Evolutionary conservation across 2,113 vertebrate genomes (phyloP), one percentile per base, ranked within the genome.

Genomic region (Coptodon rendalli): DNA sequence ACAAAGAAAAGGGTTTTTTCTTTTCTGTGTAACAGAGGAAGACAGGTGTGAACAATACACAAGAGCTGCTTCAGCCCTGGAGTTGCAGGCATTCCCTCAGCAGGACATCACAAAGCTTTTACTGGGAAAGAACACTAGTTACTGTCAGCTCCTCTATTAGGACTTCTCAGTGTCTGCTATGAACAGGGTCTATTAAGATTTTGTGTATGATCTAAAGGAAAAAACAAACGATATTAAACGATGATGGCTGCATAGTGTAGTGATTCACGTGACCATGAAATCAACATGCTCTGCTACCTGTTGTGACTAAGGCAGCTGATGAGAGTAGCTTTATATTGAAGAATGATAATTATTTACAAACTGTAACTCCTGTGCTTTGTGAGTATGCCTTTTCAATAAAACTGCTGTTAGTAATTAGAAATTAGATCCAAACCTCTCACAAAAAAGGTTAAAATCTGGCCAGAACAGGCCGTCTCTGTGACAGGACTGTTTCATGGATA

Each of bases 401-500:
- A 45, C 22, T 27, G 38, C 8, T 45, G 7, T 68, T 45, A 45
- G 68, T 10, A 71, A 9, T 71, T 63, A 19, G 3, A 34, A 63
- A 3, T 7, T 66, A 7, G 34, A 68, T 22, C 61, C 61, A 38
- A 68, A 66, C 61, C 6, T 22, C 61, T 66, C 10, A 66, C 19
- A 0, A 66, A 66, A 68, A 1, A 68, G 34, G 63, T 38, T 68
- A 1, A 68, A 22, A 68, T 68, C 4, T 38, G 34, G 4, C 0
- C 19, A 68, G 34, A 22, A 38, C 61, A 66, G 61, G 6, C 19
- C 6, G 3, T 66, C 6, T 38, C 34, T 66, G 6, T 38, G 61
- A 38, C 34, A 22, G 63, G 63, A 38, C 61, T 68, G 19, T 7
- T 68, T 68, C 61, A 68, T 22, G 34, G 63, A 66, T 66, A 66